Conservation (phyloP, 2,113 vertebrate species). For the Platichthys flesus region DNA sequence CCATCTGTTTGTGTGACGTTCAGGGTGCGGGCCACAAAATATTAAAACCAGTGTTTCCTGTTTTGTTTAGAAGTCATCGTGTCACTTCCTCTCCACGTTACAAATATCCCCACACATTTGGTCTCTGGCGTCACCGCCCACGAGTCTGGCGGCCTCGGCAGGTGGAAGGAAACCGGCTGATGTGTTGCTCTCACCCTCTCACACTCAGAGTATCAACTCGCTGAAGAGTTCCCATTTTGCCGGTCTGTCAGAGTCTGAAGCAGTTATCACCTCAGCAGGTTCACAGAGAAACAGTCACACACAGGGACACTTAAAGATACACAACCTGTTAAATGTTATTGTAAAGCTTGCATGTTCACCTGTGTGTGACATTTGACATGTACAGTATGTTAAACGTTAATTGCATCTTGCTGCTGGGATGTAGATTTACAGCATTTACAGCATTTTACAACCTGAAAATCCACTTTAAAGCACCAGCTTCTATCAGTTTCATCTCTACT, state of each 20-base stretch:
- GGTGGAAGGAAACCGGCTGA: conserved; percentile 1
- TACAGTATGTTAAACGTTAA: neutral
- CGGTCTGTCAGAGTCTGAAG: conserved; percentile 34
- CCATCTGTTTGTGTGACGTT: neutral
- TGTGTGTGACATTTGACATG: neutral
- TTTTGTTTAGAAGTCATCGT: neutral
- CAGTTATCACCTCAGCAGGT: conserved; percentile 37
- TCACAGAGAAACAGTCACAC: conserved; percentile 3
- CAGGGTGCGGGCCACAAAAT: neutral
- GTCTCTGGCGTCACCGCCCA: neutral
- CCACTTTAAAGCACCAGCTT: no score
- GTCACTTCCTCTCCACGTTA: neutral
- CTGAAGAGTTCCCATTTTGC: conserved; percentile 38
- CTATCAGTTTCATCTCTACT: no score
- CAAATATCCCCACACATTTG: neutral
- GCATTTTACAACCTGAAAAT: no score
- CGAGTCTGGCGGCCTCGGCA: neutral
- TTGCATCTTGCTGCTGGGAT: no score
- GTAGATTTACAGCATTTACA: no score
- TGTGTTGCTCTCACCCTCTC: neutral
- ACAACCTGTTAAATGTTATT: neutral
- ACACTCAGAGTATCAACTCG: no score
- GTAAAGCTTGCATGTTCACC: neutral
- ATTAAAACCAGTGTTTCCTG: neutral
- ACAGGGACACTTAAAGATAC: conserved; percentile 9